Evolutionary conservation across 92 coral and sea anemone genomes (phyloP).

Genomic region (Blastomussa wellsi): DNA sequence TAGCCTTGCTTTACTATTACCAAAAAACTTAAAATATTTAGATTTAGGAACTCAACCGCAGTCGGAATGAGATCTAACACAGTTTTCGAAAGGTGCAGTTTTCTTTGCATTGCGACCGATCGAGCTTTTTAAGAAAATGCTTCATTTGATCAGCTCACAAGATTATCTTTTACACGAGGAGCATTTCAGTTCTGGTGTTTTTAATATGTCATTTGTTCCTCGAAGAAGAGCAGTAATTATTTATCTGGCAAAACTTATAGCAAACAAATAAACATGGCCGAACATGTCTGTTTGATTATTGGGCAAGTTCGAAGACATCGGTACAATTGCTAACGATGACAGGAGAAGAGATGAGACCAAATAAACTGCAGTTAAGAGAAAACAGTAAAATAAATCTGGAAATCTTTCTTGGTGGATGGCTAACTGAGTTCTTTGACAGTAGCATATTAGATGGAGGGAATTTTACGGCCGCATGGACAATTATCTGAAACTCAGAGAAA

Average conservation of each 20-base stretch:
- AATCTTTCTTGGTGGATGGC: neutral
- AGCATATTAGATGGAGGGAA: neutral
- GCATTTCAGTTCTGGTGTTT: slow-evolving; percentile 22
- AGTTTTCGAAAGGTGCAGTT: neutral
- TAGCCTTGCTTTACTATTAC: neutral
- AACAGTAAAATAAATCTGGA: neutral
- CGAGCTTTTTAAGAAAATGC: neutral
- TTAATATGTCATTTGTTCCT: slow-evolving; percentile 22
- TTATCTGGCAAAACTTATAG: slow-evolving; percentile 15
- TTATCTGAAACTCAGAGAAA: neutral
- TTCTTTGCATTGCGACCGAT: neutral
- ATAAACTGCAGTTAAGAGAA: slow-evolving; percentile 8
- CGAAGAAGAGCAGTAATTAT: slow-evolving; percentile 32
- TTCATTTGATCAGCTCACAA: neutral
- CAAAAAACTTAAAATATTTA: neutral
- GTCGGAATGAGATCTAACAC: neutral
- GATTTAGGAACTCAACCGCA: neutral
- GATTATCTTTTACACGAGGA: neutral
- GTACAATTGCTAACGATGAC: slow-evolving; percentile 29
- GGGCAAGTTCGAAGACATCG: slow-evolving; percentile 16
- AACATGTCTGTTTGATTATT: slow-evolving; percentile 38
- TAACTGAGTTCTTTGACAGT: neutral
- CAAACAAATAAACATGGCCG: slow-evolving; percentile 47
- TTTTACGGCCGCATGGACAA: neutral
- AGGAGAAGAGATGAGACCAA: slow-evolving; percentile 13